Evolutionary conservation across 2,888 invertebrate species (phyloP), one percentile per base, ranked within the genome.

Genomic region (Eulithis testata): DNA sequence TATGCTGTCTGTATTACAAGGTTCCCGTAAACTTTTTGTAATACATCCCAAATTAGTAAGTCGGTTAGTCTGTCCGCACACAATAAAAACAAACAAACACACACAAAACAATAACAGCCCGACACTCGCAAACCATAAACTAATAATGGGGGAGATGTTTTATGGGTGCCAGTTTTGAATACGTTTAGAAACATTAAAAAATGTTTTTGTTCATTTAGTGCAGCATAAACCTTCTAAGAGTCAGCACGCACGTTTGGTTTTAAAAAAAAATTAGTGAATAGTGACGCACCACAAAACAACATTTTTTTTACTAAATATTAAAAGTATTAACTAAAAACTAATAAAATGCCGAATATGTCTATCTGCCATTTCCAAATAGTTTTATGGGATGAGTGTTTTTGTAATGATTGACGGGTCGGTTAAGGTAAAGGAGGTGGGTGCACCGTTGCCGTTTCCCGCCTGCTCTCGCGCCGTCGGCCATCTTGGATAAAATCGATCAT

Each of bases 111-210:
- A 81, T 91, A 92, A 93, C 91, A 88, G 91, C 85, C 82, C 83
- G 89, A 90, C 89, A 90, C 89, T 90, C 89, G 86, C 88, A 86
- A 84, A 78, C 87, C 87, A 90, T 91, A 91, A 91, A 92, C 91
- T 91, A 93, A 93, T 93, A 93, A 92, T 91, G 89, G 92, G 93
- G 92, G 92, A 93, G 90, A 80, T 92, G 89, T 90, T 93, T 93
- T 92, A 92, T 92, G 91, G 85, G 80, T 85, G 86, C 87, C 82
- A 88, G 88, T 89, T 92, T 88, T 91, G 90, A 91, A 92, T 91
- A 88, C 87, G 85, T 79, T 84, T 79, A 79, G 11, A 78, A 58
- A 27, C 21, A 43, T 43, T 43, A 49, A 50, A 78, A 82, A 74
- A 71, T 69, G 69, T 85, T 90, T 92, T 90, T 88, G 84, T 84